Percentiles rank a stretch among this genome's conserved stretches.
Conservation (phyloP, 2,113 vertebrate genomes). For the Tragelaphus buxtoni region DNA sequence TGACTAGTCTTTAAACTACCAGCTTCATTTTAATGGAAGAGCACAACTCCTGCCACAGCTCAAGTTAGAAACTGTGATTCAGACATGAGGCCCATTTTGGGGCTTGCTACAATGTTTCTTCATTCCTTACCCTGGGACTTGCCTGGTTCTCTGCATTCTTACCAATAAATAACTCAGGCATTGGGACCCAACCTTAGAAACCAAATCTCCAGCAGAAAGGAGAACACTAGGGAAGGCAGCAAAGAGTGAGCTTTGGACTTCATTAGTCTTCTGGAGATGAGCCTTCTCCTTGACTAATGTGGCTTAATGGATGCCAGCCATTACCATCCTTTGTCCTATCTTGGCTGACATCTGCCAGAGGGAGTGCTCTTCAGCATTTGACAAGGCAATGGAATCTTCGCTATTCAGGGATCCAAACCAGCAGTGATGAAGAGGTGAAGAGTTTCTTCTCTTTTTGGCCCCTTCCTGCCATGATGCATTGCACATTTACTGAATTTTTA, state of each 20-base stretch:
- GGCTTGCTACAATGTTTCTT: neutral
- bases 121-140: too few species aligned
- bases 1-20: neutral
- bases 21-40: neutral
- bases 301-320: neutral
- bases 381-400: neutral
- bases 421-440: neutral
- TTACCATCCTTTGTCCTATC: neutral
- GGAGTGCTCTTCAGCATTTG: neutral
- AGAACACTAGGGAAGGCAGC: neutral
- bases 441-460: neutral
- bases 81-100: neutral
- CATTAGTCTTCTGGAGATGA: neutral
- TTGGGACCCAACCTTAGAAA: neutral
- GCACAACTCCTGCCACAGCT: neutral
- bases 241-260: neutral
- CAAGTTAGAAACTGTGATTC: neutral
- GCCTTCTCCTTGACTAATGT: neutral
- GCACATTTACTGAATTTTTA: neutral
- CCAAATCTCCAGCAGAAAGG: neutral
- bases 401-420: neutral
- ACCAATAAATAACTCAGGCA: neutral
- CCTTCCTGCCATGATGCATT: neutral
- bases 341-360: neutral
- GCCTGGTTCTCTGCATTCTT: neutral